phyloP scores from a whole-genome alignment of 2,888 invertebrate genomes.

The Listrodromus nycthemerus region DNA sequence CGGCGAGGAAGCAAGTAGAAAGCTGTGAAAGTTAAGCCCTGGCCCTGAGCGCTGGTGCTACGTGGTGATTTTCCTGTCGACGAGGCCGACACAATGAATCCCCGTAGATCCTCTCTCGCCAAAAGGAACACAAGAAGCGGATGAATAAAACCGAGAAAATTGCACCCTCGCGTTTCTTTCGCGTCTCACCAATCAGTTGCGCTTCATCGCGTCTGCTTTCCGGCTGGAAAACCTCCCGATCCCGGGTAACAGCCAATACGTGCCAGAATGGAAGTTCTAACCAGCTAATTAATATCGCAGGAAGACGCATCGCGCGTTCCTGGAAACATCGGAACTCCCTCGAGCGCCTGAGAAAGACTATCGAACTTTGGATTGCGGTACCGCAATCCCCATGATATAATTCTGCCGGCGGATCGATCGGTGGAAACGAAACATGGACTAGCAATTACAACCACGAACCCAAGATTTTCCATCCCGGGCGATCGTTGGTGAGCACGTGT shows the following conservation, averaged over 20 bases:
- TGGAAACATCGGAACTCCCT: neutral
- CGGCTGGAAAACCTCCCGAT: constrained; percentile 20
- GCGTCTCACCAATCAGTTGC: neutral
- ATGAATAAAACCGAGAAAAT: constrained; percentile 23
- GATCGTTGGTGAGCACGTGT: neutral
- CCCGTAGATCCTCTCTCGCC: constrained; percentile 42
- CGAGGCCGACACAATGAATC: constrained; percentile 61
- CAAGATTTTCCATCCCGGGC: neutral
- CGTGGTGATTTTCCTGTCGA: constrained; percentile 64
- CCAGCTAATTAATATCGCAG: constrained; percentile 19
- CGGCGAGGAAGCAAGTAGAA: constrained; percentile 28
- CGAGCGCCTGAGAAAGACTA: neutral
- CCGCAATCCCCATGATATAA: neutral
- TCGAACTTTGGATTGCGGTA: neutral
- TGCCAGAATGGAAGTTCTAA: neutral
- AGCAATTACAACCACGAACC: neutral
- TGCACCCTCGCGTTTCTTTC: constrained; percentile 12
- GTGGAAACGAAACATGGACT: neutral
- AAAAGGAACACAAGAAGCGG: constrained; percentile 37
- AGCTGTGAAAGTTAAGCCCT: constrained; percentile 54
- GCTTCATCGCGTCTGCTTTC: constrained; percentile 12
- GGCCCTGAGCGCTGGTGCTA: constrained; percentile 57
- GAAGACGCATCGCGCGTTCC: neutral
- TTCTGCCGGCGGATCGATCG: neutral
- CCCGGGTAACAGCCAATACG: constrained; percentile 32